Evolutionary conservation across 2,797 vertebrate species (phyloP).

Genomic region (Petrocephalus sullivani): DNA sequence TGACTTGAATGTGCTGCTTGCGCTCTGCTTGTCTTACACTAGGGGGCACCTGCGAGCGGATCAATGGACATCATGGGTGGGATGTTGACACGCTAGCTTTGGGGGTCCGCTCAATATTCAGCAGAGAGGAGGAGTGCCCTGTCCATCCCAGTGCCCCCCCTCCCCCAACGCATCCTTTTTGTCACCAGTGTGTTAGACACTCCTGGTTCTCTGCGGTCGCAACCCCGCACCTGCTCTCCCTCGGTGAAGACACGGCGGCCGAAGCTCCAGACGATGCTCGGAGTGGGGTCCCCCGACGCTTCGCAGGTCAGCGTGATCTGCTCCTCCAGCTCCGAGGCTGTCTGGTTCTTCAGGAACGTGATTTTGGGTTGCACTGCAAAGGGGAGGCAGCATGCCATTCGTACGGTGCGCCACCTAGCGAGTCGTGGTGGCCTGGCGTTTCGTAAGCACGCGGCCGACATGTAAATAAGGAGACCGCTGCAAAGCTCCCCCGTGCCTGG

Average conservation of each 20-base stretch:
- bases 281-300: slow-evolving; percentile 90
- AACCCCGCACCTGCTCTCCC: slow-evolving; percentile 83
- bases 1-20: not conserved
- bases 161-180: not conserved
- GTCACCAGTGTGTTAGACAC: not conserved
- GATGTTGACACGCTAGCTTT: not conserved
- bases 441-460: not conserved
- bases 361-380: slow-evolving; percentile 86
- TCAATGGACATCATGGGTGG: slow-evolving; percentile 7
- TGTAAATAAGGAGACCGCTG: not conserved
- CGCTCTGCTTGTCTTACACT: not conserved
- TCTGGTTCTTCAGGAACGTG: slow-evolving; percentile 89
- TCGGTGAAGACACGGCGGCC: slow-evolving; percentile 77
- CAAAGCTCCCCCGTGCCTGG: not conserved
- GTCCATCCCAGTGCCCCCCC: not conserved
- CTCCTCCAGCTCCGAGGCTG: slow-evolving; percentile 85
- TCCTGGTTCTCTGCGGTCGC: not conserved
- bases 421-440: not conserved
- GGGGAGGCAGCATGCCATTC: not conserved
- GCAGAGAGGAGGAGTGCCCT: slow-evolving; percentile 12
- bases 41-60: not conserved
- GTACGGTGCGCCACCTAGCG: not conserved
- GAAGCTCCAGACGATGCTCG: slow-evolving; percentile 90
- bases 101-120: slow-evolving; percentile 19
- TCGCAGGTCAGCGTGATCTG: slow-evolving; percentile 90